Evolutionary conservation across 2,797 vertebrate species (phyloP).

Genomic region (Ctenochaetus hawaiiensis): DNA sequence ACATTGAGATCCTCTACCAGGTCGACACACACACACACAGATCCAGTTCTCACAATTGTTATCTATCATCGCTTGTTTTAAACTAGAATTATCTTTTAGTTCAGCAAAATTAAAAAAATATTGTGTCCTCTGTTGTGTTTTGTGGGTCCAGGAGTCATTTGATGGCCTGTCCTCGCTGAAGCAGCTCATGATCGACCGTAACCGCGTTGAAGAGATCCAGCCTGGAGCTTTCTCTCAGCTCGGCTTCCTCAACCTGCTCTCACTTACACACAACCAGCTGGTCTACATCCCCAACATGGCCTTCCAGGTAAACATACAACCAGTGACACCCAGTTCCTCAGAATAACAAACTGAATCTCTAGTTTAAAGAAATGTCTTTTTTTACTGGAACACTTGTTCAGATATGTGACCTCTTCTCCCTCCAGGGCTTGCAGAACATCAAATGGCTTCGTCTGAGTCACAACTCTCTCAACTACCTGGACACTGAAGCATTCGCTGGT

Average conservation of each 20-base stretch:
- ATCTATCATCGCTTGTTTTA: too few species aligned
- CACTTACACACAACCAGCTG: constrained; percentile 90
- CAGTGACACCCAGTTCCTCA: not conserved
- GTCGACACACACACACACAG: constrained; percentile 39
- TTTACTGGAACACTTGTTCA: not conserved
- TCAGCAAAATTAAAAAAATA: too few species aligned
- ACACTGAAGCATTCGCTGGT: constrained; percentile 89
- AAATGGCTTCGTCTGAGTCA: constrained; percentile 92
- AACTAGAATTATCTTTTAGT: not conserved
- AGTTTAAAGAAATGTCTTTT: too few species aligned
- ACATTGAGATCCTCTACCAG: constrained; percentile 91
- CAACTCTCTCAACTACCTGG: constrained; percentile 92
- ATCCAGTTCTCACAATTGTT: not conserved
- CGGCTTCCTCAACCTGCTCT: constrained; percentile 90
- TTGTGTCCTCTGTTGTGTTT: not conserved
- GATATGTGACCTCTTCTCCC: not conserved
- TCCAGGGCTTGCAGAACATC: constrained; percentile 89
- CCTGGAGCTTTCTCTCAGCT: constrained; percentile 92
- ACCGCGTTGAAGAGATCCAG: constrained; percentile 93
- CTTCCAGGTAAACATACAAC: constrained; percentile 85
- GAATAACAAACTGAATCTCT: not conserved
- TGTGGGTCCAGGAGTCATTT: constrained; percentile 88
- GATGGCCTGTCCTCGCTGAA: constrained; percentile 91
- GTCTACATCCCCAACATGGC: constrained; percentile 95
- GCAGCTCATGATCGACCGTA: constrained; percentile 89